Percentiles rank a stretch among this genome's conserved stretches.
Conservation (phyloP, 1,140 invertebrate genomes). For the Aphidius ervi region DNA sequence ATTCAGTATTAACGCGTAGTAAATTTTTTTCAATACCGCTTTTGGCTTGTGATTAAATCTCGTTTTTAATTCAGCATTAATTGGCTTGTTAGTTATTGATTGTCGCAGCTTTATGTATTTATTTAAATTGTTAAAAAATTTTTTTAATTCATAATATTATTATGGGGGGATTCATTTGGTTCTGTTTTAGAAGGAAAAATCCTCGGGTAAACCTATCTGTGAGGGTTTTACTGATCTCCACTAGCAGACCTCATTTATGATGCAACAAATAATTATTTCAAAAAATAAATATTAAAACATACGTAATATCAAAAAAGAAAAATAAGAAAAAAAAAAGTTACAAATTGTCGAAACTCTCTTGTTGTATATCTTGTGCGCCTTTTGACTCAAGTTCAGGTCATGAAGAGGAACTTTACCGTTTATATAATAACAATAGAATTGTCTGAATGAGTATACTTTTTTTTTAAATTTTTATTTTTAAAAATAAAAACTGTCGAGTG, state of each 20-base stretch:
- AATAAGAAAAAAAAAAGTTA: background rate
- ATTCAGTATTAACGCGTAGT: too few relatives aligned
- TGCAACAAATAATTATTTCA: background rate
- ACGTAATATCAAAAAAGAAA: background rate
- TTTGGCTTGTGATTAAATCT: background rate
- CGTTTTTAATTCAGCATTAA: background rate
- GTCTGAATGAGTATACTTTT: background rate
- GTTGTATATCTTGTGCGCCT: slow-evolving; percentile 12
- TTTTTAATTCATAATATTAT: slow-evolving; percentile 4
- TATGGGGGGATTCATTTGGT: slow-evolving; percentile 25
- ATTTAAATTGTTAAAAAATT: background rate
- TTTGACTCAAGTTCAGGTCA: slow-evolving; percentile 1
- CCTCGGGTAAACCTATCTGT: slow-evolving; percentile 49
- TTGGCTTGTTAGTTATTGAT: too few relatives aligned
- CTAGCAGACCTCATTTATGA: slow-evolving; percentile 24
- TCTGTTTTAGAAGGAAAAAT: slow-evolving; percentile 51
- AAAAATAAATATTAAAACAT: background rate
- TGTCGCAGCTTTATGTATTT: background rate
- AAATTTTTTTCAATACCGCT: too few relatives aligned
- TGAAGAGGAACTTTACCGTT: slow-evolving; percentile 39
- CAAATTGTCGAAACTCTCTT: background rate
- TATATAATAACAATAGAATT: slow-evolving; percentile 32
- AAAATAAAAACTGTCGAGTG: too few relatives aligned
- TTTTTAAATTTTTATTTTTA: background rate
- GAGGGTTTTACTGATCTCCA: slow-evolving; percentile 51